A percentile compares a stretch with the other conserved stretches of the same genome.
Conservation (phyloP, 2,113 vertebrate species). For the Plectropomus leopardus region DNA sequence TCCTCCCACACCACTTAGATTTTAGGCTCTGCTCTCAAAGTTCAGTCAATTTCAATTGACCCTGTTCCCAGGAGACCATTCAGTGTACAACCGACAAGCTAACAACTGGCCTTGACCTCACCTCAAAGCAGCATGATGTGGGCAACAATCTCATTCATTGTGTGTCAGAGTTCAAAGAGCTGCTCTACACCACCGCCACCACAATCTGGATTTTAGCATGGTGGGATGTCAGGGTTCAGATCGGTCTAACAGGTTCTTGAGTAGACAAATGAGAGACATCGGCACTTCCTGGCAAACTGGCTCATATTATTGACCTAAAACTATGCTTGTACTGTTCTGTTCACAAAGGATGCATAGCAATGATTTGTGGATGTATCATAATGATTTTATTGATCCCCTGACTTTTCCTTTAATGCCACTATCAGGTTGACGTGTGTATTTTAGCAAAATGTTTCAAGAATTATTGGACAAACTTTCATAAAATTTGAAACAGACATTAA, state of each 20-base stretch:
- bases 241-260: too few relatives aligned
- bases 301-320: background rate
- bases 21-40: too few relatives aligned
- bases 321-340: too few relatives aligned
- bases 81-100: background rate
- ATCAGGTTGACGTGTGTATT: too few relatives aligned
- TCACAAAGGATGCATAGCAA: too few relatives aligned
- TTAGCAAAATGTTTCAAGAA: too few relatives aligned
- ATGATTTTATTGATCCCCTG: too few relatives aligned
- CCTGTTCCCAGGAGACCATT: background rate
- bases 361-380: too few relatives aligned
- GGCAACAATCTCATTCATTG: background rate
- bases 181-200: background rate
- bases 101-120: background rate
- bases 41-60: background rate
- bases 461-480: too few relatives aligned
- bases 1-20: background rate
- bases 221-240: background rate
- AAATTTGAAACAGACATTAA: too few relatives aligned
- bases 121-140: background rate
- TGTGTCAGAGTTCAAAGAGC: background rate
- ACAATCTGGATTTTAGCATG: background rate
- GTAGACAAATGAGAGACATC: too few relatives aligned
- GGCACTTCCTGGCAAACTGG: background rate
- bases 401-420: too few relatives aligned